These are phyloP conservation scores for Lontra canadensis DNA, from an alignment of 2,113 vertebrate species.

Conservation along the genomic window DNA sequence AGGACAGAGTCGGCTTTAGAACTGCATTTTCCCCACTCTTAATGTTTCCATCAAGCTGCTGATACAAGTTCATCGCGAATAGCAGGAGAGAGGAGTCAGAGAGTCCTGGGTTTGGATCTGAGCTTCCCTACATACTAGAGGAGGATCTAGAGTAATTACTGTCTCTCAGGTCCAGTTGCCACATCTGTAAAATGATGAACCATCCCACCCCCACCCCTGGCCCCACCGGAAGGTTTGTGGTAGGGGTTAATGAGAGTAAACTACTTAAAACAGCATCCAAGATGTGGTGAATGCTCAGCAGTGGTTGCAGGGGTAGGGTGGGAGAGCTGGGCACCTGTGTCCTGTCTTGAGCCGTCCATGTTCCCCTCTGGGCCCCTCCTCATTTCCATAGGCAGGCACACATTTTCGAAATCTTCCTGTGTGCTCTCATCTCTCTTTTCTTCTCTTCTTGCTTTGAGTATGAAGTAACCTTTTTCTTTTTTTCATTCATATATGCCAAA, in stretches of 20 bases:
- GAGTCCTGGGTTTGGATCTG: background rate
- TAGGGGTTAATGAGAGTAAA: background rate
- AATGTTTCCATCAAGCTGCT: background rate
- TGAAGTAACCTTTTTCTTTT: background rate
- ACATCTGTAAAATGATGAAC: background rate
- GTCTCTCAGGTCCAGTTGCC: background rate
- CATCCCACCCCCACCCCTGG: rapidly evolving
- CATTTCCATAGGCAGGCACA: background rate
- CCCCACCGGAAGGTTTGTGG: background rate
- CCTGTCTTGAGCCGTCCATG: background rate
- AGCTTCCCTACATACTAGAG: background rate
- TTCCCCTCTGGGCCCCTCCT: background rate
- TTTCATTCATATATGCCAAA: background rate
- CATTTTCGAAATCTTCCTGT: background rate
- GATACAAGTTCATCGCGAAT: background rate
- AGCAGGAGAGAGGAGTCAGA: background rate
- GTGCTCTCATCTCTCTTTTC: background rate
- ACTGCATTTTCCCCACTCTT: too few relatives aligned
- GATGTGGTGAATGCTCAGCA: background rate
- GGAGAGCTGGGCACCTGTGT: rapidly evolving
- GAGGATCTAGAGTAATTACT: background rate
- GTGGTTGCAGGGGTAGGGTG: background rate
- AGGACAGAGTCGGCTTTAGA: background rate
- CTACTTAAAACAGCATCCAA: background rate
- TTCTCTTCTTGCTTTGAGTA: background rate